Conservation (phyloP, 2,888 invertebrate genomes). For the Venusia cambrica region DNA sequence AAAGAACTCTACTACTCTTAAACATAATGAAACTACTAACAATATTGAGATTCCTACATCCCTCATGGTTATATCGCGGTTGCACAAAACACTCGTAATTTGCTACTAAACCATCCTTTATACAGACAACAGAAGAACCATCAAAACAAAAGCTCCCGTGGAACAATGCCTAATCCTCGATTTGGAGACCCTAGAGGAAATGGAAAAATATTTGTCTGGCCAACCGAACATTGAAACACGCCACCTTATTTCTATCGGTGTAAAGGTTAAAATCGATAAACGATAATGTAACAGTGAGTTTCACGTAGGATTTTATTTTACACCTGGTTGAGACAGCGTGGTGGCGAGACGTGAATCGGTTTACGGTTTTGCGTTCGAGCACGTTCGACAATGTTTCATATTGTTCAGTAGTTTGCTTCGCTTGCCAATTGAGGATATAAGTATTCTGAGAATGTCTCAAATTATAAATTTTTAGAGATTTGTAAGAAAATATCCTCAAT, state of each 20-base stretch:
- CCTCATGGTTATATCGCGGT: too few relatives aligned
- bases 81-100: conserved; percentile 8
- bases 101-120: conserved; percentile 8
- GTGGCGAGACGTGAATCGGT: conserved; percentile 31
- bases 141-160: conserved; percentile 45
- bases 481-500: too few relatives aligned
- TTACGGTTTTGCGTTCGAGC: conserved; percentile 35
- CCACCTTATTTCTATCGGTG: conserved; percentile 6
- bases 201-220: conserved; percentile 79
- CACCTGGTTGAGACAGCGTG: conserved; percentile 50
- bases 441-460: too few relatives aligned
- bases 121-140: conserved; percentile 16
- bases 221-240: conserved; percentile 25
- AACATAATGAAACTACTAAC: too few relatives aligned
- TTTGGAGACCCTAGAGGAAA: conserved; percentile 62
- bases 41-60: too few relatives aligned
- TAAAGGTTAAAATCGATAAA: conserved; percentile 16
- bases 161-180: conserved; percentile 64
- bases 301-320: conserved; percentile 58
- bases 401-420: conserved; percentile 25
- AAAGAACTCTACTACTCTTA: too few relatives aligned
- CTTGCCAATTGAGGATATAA: conserved; percentile 8
- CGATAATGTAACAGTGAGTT: conserved; percentile 8
- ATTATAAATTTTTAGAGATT: too few relatives aligned
- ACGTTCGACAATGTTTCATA: conserved; percentile 39